Base-by-base conservation (phyloP, 1,140 invertebrate species). In the Diorhabda carinulata region DNA sequence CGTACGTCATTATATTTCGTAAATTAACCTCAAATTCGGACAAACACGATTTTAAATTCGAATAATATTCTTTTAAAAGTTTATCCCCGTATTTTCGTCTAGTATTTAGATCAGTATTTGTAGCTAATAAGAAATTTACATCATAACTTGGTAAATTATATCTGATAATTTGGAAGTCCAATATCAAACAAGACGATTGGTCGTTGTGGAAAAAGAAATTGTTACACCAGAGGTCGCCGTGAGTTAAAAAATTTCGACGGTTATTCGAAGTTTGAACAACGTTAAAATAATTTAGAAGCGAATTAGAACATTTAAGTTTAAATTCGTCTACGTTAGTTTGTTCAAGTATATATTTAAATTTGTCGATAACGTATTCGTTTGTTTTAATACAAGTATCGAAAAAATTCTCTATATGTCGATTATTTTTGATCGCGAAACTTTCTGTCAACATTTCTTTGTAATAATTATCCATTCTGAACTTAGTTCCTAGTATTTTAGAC, bases 141-240 rank as follows among this genome's bases (percentile, higher is more conserved):
- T 52, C 47, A 52, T 52, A 52, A n/a, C 6, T 8, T 8, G 47
- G 47, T 3, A 52, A n/a, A 52, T n/a, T 3, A n/a, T 52, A 52
- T n/a, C 47, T 52, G 6, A 52, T 8, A 52, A 52, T 52, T 4
- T 52, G 47, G 4, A 52, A 52, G n/a, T 52, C 47, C 6, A 52
- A 2, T 6, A 52, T 6, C 6, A 52, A n/a, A 4, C 47, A 52
- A 2, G 47, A 6, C 6, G 47, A 8, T 52, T 52, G 47, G 47
- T 52, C n/a, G 47, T 6, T 8, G 4, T 52, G 6, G 47, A 8
- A 52, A 6, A 52, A 52, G 47, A 52, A 52, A 52, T 52, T 52
- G n/a, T 52, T 52, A n/a, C 47, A 52, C 47, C 47, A 52, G n/a
- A 52, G 47, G n/a, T 52, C 47, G n/a, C 47, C 47, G 47, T 52